Base-by-base conservation (phyloP, 2,888 invertebrate genomes). In the Rhagonycha lutea region DNA sequence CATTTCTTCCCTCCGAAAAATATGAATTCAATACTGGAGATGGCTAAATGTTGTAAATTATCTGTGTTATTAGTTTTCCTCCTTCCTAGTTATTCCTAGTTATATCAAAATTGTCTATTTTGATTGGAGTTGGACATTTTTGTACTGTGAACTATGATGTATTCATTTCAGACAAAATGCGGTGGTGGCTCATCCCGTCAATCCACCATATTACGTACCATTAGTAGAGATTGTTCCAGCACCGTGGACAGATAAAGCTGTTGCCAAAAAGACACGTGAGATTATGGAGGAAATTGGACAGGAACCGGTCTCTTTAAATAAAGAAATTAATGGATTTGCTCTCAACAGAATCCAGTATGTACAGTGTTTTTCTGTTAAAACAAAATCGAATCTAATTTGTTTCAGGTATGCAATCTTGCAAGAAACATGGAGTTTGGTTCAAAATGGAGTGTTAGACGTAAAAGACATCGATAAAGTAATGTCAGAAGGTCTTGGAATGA, bases 151-250 rank as follows among this genome's bases (percentile, higher is more conserved):
- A 67, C 68, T 67, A 26, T 28, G 24, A 23, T 63, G 7, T 61
- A 8, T 74, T 76, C 69, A 63, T 81, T 81, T 63, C 72, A 87
- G 87, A 77, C 87, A 87, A 79, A 91, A 95, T 89, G 90, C 94
- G 29, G 90, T 96, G 69, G 96, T 98, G 12, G 95, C 96, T 0
- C 98, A 98, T 88, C 98, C 98, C 87, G 96, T 98, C 2, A 98
- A 98, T 87, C 98, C 98, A 5, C 98, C 98, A 0, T 98, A 98
- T 87, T 98, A 97, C 86, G 96, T 98, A 24, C 97, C 98, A 0
- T 89, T 98, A 65, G 96, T 98, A 0, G 98, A 99, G 89, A 90
- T 99, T 12, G 96, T 98, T 0, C 98, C 98, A 0, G 96, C 98
- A 0, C 96, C 97, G 4, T 98, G 97, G 96, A 98, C 98, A 0